Evolutionary conservation across 2,113 vertebrate species (phyloP).

Genomic region (Ovis canadensis): DNA sequence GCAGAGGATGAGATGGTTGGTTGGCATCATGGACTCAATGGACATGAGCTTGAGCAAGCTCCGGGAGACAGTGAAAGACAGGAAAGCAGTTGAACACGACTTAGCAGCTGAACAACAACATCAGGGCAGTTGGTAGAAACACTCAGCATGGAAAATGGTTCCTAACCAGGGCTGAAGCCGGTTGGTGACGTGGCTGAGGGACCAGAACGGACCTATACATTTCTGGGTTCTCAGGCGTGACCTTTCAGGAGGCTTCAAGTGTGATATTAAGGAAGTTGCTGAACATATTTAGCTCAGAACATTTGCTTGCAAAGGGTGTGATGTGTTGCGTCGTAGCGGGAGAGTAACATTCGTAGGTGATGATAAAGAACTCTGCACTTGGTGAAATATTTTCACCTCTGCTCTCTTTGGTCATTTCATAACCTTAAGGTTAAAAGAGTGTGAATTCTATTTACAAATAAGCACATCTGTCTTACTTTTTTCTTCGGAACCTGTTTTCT

Average conservation of each 20-base stretch:
- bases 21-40: background rate
- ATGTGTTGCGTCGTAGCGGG: rapidly evolving
- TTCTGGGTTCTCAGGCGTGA: background rate
- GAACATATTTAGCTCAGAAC: background rate
- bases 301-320: background rate
- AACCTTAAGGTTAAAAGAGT: background rate
- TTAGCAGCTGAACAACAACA: background rate
- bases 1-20: background rate
- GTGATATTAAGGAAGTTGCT: background rate
- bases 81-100: background rate
- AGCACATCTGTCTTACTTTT: rapidly evolving
- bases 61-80: rapidly evolving
- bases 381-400: background rate
- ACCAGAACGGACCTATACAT: rapidly evolving
- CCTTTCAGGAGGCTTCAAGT: background rate
- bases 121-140: background rate
- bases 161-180: rapidly evolving
- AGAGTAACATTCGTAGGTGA: rapidly evolving
- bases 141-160: background rate
- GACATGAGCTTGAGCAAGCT: background rate
- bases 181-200: rapidly evolving
- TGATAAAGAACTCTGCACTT: background rate
- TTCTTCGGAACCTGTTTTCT: background rate
- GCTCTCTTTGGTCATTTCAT: background rate
- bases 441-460: background rate